Percentiles rank a stretch among this genome's conserved stretches.
phyloP scores from a whole-genome alignment of 2,797 vertebrate species.

The Garrulus glandarius region DNA sequence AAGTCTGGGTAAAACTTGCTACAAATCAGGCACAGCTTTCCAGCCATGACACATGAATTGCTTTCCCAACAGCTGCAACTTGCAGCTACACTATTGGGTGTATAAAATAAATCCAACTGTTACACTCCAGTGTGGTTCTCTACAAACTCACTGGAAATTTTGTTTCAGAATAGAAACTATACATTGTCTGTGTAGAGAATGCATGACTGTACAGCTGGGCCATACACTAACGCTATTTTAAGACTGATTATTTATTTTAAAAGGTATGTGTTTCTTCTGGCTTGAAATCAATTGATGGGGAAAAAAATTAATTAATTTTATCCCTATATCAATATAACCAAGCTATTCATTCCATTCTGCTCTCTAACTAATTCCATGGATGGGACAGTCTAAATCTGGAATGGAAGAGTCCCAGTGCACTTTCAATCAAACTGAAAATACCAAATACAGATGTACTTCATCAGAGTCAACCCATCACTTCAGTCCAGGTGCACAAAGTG shows the following conservation, averaged over 20 bases:
- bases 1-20: neutral
- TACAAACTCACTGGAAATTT: neutral
- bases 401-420: neutral
- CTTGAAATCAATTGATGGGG: neutral
- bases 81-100: neutral
- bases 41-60: neutral
- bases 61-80: neutral
- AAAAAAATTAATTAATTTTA: neutral
- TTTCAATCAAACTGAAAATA: neutral
- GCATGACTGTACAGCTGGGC: neutral
- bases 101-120: neutral
- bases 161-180: neutral
- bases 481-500: neutral
- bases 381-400: neutral
- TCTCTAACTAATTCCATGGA: neutral
- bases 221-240: neutral
- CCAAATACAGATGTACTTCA: neutral
- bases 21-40: neutral
- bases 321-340: neutral
- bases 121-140: neutral
- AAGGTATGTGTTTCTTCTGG: neutral
- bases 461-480: neutral
- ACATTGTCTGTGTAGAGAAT: neutral
- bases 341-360: neutral
- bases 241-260: constrained; percentile 20